Percentiles rank a stretch among this genome's conserved stretches.
Evolutionary conservation across 2,888 invertebrate genomes (phyloP).

Genomic region (Ypsolopha sequella): DNA sequence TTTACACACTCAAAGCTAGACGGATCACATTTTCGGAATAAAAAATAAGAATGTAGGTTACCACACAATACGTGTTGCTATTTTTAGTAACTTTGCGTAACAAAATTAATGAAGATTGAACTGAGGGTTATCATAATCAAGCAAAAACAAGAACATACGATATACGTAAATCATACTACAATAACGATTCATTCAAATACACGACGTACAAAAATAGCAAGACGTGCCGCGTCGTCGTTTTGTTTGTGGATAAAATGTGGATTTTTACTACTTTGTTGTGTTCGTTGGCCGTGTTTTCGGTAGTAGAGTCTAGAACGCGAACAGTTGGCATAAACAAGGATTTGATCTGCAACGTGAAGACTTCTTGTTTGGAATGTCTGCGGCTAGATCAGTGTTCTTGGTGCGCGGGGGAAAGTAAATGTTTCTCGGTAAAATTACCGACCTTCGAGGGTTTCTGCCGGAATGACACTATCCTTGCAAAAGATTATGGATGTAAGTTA

Average conservation of each 20-base stretch:
- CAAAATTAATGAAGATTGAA: neutral
- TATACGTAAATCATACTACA: neutral
- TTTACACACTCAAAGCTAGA: no score
- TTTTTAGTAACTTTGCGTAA: neutral
- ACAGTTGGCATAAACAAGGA: conserved; percentile 27
- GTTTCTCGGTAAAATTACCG: conserved; percentile 35
- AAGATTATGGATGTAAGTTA: conserved; percentile 32
- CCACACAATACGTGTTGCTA: neutral
- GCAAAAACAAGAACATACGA: neutral
- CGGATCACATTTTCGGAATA: no score
- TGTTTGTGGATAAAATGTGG: neutral
- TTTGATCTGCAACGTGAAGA: conserved; percentile 48
- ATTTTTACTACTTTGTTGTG: neutral
- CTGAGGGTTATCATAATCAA: neutral
- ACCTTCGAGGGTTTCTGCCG: conserved; percentile 27
- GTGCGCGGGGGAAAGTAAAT: conserved; percentile 41
- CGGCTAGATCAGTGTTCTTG: conserved; percentile 49
- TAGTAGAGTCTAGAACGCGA: neutral
- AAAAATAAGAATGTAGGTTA: no score
- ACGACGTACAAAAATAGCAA: neutral
- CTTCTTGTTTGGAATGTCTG: conserved; percentile 43
- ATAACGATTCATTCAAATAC: neutral
- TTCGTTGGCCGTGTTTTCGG: neutral
- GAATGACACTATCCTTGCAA: conserved; percentile 31
- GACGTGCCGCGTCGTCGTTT: neutral